These are phyloP conservation scores for Kryptolebias marmoratus DNA, from an alignment of 2,113 vertebrate species.

Conservation along the genomic window DNA sequence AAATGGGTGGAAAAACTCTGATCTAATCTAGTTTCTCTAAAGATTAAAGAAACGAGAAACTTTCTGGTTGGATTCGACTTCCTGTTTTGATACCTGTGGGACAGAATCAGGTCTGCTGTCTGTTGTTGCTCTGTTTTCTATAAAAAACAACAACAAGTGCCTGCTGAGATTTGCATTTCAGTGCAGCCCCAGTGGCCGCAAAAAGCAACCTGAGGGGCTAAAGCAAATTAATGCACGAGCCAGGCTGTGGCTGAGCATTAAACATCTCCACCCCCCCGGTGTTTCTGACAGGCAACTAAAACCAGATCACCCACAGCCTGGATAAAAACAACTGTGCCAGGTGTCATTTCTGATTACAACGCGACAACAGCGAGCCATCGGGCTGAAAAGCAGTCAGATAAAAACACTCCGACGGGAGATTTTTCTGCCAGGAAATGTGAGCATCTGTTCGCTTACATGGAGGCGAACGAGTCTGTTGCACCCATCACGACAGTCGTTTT, in stretches of 20 bases:
- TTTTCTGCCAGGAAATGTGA: conserved; percentile 36
- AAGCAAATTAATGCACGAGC: conserved; percentile 13
- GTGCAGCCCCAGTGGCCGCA: conserved; percentile 18
- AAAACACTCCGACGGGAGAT: conserved; percentile 49
- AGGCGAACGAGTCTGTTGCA: neutral
- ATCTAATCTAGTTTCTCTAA: neutral
- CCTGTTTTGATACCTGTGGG: neutral
- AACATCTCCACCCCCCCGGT: neutral
- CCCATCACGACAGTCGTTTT: too few species aligned
- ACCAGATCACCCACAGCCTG: conserved; percentile 17
- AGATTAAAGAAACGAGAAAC: neutral
- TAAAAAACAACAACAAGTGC: too few species aligned
- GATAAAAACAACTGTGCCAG: conserved; percentile 36
- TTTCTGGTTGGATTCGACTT: neutral
- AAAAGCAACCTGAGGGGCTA: conserved; percentile 10
- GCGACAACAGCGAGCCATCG: conserved; percentile 16
- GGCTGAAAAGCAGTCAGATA: conserved; percentile 42
- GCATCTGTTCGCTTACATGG: conserved; percentile 46
- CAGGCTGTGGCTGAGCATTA: neutral
- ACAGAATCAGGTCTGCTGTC: neutral
- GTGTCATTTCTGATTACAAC: conserved; percentile 63
- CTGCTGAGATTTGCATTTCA: conserved; percentile 22
- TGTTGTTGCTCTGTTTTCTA: neutral
- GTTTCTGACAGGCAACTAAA: conserved; percentile 24
- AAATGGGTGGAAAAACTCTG: neutral